Conservation (phyloP, 2,888 invertebrate species). For the Acronicta alni region DNA sequence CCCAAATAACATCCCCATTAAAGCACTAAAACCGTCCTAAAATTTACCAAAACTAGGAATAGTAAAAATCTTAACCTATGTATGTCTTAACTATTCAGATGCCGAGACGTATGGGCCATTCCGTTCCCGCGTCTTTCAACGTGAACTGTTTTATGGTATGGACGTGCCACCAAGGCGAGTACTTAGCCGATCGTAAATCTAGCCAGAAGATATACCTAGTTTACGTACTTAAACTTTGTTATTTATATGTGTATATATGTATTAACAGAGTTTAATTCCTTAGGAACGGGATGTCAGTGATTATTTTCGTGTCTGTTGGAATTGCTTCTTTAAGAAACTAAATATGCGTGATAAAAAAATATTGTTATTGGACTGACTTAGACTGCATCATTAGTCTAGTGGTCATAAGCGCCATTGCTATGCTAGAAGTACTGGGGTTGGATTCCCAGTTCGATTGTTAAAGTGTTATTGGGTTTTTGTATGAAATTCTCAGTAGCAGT, state of each 20-base stretch:
- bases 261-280: conserved; percentile 31
- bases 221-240: conserved; percentile 53
- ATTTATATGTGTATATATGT: conserved; percentile 37
- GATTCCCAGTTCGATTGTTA: too few species aligned
- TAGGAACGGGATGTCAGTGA: conserved; percentile 14
- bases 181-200: conserved; percentile 77
- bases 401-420: too few species aligned
- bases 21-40: conserved; percentile 24
- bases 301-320: conserved; percentile 8
- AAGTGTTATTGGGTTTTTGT: too few species aligned
- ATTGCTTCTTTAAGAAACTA: neutral
- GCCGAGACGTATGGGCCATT: conserved; percentile 52
- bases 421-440: too few species aligned
- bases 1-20: conserved; percentile 7
- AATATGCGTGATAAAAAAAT: too few species aligned
- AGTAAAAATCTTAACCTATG: conserved; percentile 52
- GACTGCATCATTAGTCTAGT: too few species aligned
- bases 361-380: too few species aligned
- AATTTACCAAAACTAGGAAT: conserved; percentile 45
- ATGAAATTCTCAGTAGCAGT: too few species aligned
- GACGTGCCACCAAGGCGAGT: conserved; percentile 77
- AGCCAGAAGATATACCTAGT: conserved; percentile 56
- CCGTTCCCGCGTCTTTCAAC: conserved; percentile 58
- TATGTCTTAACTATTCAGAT: conserved; percentile 53
- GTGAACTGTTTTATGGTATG: conserved; percentile 81